A percentile compares a stretch with the other conserved stretches of the same genome.
These are phyloP conservation scores for Ditylenchus dipsaci DNA, from an alignment of 1,140 invertebrate genomes.

Conservation along the genomic window DNA sequence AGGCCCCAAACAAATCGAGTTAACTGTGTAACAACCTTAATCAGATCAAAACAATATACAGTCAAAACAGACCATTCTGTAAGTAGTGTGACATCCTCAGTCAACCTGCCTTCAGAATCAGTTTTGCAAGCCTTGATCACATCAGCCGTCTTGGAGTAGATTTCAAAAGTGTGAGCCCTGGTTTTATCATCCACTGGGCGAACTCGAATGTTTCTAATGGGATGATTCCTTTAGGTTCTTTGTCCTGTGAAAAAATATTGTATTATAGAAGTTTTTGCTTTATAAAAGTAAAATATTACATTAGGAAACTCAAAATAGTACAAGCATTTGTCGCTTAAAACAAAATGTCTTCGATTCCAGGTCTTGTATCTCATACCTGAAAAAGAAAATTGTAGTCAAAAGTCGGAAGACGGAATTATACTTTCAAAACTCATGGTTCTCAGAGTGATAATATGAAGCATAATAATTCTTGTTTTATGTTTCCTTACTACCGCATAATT, in stretches of 20 bases:
- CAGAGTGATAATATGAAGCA: too few species aligned
- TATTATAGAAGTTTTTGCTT: constrained; percentile 56
- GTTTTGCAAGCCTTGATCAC: constrained; percentile 94
- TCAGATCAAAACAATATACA: too few species aligned
- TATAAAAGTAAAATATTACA: constrained; percentile 72
- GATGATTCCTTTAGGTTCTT: constrained; percentile 95
- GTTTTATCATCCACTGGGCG: constrained; percentile 33
- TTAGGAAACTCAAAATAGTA: constrained; percentile 99
- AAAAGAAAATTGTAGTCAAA: constrained; percentile 9
- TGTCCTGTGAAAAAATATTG: constrained; percentile 66
- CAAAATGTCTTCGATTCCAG: constrained; percentile 96
- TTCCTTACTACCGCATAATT: too few species aligned
- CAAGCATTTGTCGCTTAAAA: constrained; percentile 91
- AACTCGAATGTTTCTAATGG: constrained; percentile 73
- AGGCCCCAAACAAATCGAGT: too few species aligned
- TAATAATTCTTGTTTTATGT: too few species aligned
- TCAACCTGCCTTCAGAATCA: constrained; percentile 92
- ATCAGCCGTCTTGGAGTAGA: constrained; percentile 78
- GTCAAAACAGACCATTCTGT: constrained; percentile 96
- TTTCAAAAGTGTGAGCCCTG: constrained; percentile 80
- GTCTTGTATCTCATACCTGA: constrained; percentile 78
- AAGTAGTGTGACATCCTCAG: constrained; percentile 70
- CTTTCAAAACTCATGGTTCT: too few species aligned
- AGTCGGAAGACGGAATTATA: too few species aligned
- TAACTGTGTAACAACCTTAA: too few species aligned